Conservation (phyloP, 2,113 vertebrate genomes). For the Sialia sialis region DNA sequence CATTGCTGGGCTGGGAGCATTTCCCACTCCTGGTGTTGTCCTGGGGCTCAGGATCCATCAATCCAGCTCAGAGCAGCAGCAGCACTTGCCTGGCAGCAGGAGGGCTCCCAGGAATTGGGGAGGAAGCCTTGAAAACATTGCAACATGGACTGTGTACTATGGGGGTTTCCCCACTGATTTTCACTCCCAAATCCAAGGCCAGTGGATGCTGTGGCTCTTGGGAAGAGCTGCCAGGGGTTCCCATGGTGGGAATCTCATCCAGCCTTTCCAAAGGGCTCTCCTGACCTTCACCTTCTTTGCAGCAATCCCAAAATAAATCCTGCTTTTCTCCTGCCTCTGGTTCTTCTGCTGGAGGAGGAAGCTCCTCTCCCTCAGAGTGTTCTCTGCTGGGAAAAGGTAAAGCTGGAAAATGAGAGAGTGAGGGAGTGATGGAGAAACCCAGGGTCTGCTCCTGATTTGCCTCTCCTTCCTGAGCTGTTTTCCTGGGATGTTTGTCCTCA, state of each 20-base stretch:
- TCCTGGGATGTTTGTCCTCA: neutral
- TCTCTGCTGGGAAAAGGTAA: neutral
- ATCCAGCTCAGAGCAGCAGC: neutral
- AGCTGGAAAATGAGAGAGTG: neutral
- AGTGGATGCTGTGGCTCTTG: neutral
- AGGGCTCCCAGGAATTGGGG: neutral
- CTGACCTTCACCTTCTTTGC: neutral
- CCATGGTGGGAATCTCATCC: neutral
- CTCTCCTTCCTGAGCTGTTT: neutral
- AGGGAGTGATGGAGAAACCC: neutral
- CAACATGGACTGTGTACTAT: neutral
- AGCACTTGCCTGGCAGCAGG: neutral
- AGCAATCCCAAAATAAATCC: neutral
- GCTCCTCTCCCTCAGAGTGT: neutral
- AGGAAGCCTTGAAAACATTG: rapidly evolving
- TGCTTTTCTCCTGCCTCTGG: neutral
- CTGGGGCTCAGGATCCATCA: rapidly evolving
- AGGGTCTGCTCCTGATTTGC: neutral
- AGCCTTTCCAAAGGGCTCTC: neutral
- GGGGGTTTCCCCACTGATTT: rapidly evolving
- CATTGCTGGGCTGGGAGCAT: neutral
- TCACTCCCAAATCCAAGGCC: neutral
- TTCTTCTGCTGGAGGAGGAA: neutral
- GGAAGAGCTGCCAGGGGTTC: neutral
- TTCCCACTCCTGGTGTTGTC: neutral